Conservation (phyloP, 2,113 vertebrate genomes). For the Ailurus styani region DNA sequence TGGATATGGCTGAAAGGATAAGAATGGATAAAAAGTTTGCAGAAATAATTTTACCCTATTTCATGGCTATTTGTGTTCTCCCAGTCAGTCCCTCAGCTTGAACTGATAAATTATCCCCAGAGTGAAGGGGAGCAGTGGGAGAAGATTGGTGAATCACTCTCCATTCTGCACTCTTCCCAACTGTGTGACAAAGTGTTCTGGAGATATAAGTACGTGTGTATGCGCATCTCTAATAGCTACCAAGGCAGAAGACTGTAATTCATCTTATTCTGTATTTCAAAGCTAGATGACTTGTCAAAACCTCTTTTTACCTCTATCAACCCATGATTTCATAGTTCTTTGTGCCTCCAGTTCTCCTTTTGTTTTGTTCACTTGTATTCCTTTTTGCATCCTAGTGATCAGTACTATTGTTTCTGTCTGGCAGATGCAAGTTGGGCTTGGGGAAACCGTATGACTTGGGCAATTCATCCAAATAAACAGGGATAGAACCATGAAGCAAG, state of each 20-base stretch:
- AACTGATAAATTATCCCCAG: neutral
- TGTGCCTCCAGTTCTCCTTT: neutral
- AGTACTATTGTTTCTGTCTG: slow-evolving; percentile 15
- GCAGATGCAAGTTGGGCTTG: neutral
- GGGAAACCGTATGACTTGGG: neutral
- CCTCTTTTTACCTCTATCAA: neutral
- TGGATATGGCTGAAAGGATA: neutral
- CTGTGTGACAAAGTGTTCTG: neutral
- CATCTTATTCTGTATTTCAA: neutral
- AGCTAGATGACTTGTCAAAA: neutral
- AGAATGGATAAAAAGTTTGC: neutral
- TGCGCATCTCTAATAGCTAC: neutral
- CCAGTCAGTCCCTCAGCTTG: neutral
- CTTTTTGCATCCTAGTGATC: neutral
- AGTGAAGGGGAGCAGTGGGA: neutral
- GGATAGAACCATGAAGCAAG: neutral
- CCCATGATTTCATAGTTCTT: neutral
- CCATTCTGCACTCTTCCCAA: neutral
- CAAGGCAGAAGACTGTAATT: neutral
- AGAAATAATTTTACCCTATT: neutral
- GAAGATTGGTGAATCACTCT: neutral
- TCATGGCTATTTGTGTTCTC: neutral
- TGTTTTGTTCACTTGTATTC: neutral
- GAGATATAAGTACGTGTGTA: neutral
- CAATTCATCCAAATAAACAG: neutral